Conservation (phyloP, 2,113 vertebrate species). For the Machaerirhynchus nigripectus region DNA sequence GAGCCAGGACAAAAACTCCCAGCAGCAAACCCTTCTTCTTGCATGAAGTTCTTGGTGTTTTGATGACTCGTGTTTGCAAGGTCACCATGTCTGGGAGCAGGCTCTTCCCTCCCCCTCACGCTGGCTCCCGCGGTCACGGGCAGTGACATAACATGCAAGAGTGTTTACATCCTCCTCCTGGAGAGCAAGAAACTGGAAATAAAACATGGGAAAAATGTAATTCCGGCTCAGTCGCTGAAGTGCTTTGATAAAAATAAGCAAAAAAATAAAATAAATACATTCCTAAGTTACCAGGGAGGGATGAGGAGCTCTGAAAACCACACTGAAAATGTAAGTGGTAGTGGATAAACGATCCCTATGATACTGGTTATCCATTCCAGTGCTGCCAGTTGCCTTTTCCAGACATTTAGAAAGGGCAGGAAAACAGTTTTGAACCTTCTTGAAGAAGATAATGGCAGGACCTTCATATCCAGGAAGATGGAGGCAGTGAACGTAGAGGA, state of each 20-base stretch:
- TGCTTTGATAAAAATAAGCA: not conserved
- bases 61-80: not conserved
- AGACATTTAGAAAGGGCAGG: not conserved
- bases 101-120: fast-evolving
- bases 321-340: not conserved
- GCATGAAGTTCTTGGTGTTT: not conserved
- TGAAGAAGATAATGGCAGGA: not conserved
- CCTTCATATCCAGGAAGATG: not conserved
- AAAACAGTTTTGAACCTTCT: not conserved
- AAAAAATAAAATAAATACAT: not conserved
- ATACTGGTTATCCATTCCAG: not conserved
- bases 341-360: not conserved
- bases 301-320: not conserved
- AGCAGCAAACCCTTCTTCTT: not conserved
- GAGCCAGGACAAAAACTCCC: not conserved
- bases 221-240: not conserved
- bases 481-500: not conserved
- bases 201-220: not conserved
- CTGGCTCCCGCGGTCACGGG: fast-evolving
- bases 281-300: not conserved
- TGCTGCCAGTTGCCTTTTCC: not conserved
- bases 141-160: not conserved
- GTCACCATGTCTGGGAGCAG: not conserved
- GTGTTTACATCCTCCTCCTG: not conserved
- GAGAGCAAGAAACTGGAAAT: not conserved